Evolutionary conservation across 2,113 vertebrate species (phyloP), one percentile per base, ranked within the genome.

Genomic region (Bothrops jararaca): DNA sequence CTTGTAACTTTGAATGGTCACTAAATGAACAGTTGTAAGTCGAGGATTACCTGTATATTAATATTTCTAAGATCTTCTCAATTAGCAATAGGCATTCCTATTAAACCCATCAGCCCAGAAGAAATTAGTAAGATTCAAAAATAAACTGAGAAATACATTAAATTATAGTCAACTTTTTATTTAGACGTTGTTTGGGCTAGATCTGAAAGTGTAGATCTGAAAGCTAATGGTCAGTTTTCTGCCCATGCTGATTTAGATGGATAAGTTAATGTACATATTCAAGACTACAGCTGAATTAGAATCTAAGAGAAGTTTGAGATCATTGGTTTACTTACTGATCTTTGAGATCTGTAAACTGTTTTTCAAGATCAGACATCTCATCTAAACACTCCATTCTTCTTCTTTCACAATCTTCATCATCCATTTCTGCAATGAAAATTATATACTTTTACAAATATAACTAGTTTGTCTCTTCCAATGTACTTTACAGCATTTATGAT

Each of bases 361-460:
- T 99, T 98, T 99, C 99, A 94, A 99, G 98, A 91, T 99, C 99
- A 39, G 98, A 99, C 99, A 99, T 99, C 98, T 99, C 99, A 97
- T 99, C 99, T 97, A 99, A 98, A 92, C 99, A 99, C 93, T 99
- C 99, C 98, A 99, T 98, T 97, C 99, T 98, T 97, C 99, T 99
- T 97, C 99, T 99, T 97, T 99, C 99, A 94, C 99, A 99, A 95
- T 99, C 99, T 89, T 99, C 99, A 97, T 99, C 99, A 92, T 99
- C 99, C 99, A 99, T 99, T 97, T 99, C 99, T 99, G 97, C 94
- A 50, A 94, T 95, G 50, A 94, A 34, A 93, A 93, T 64, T 88
- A 74, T 12, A 20, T 18, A 56, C 50, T 92, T 56, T 93, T 53
- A 86, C 23, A 86, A 86, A 58, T 34, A 86, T 42, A 45, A 42